Conservation (phyloP, 2,888 invertebrate genomes). For the Chrysodeixis includens region DNA sequence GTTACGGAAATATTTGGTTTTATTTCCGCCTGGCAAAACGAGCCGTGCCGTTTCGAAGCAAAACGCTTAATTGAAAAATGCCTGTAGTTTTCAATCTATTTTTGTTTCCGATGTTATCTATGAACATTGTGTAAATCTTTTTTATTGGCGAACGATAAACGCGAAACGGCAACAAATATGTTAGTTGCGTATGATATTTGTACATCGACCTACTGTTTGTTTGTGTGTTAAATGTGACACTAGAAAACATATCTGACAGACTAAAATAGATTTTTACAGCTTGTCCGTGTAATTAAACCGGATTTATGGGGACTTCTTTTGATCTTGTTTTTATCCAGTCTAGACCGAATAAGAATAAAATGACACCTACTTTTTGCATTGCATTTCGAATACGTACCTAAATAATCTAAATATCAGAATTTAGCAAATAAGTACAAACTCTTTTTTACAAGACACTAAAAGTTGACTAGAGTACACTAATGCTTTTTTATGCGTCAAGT, state of each 20-base stretch:
- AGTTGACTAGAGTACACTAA: not conserved
- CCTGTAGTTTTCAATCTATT: conserved; percentile 55
- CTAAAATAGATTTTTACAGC: not conserved
- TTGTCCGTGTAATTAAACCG: too few species aligned
- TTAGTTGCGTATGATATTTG: conserved; percentile 31
- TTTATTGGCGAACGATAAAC: conserved; percentile 54
- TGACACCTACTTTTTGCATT: too few species aligned
- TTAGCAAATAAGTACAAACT: not conserved
- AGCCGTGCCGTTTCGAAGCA: conserved; percentile 47
- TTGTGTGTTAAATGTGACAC: conserved; percentile 2
- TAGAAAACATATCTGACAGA: not conserved
- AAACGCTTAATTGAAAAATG: conserved; percentile 62
- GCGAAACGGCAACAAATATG: conserved; percentile 47
- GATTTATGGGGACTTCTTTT: not conserved
- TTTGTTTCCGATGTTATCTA: conserved; percentile 55
- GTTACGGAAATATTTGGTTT: conserved; percentile 72
- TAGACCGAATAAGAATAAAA: too few species aligned
- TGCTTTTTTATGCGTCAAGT: not conserved
- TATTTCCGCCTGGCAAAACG: conserved; percentile 55
- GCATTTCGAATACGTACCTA: too few species aligned
- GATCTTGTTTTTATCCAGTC: not conserved
- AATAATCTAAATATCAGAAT: not conserved
- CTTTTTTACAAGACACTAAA: too few species aligned
- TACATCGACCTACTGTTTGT: conserved; percentile 6
- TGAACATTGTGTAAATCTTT: conserved; percentile 53